Conservation (phyloP, 35 echinoderm and acorn worm species). For the Heliocidaris erythrogramma region DNA sequence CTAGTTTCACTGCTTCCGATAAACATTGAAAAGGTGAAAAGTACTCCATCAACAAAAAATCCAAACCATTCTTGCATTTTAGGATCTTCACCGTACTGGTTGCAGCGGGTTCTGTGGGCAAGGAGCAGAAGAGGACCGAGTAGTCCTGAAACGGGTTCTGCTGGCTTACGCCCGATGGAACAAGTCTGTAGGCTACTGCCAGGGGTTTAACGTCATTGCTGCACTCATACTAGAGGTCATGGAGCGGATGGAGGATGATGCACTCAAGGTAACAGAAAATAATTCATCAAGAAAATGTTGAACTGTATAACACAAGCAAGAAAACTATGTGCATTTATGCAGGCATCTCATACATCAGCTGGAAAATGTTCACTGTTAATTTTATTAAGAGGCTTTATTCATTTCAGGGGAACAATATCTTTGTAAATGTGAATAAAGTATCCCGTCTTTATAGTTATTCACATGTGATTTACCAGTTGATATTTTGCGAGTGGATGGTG, state of each 20-base stretch:
- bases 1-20: too few species aligned
- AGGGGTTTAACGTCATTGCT: conserved; percentile 97
- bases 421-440: too few species aligned
- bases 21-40: too few species aligned
- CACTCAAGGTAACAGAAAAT: conserved; percentile 73
- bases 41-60: too few species aligned
- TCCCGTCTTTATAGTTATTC: too few species aligned
- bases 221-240: conserved; percentile 94
- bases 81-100: conserved; percentile 98
- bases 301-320: too few species aligned
- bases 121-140: conserved; percentile 92
- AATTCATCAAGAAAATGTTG: too few species aligned
- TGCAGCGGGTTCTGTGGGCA: conserved; percentile 98
- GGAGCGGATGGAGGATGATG: conserved; percentile 95
- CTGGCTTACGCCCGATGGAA: conserved; percentile 97
- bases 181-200: conserved; percentile 97
- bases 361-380: neutral
- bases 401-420: neutral
- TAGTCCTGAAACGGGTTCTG: conserved; percentile 88
- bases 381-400: neutral
- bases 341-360: neutral
- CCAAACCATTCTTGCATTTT: neutral
- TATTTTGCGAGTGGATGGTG: too few species aligned
- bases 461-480: too few species aligned
- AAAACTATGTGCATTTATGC: too few species aligned